Evolutionary conservation across 2,797 vertebrate species (phyloP), one percentile per base, ranked within the genome.

Genomic region (Pygocentrus nattereri): DNA sequence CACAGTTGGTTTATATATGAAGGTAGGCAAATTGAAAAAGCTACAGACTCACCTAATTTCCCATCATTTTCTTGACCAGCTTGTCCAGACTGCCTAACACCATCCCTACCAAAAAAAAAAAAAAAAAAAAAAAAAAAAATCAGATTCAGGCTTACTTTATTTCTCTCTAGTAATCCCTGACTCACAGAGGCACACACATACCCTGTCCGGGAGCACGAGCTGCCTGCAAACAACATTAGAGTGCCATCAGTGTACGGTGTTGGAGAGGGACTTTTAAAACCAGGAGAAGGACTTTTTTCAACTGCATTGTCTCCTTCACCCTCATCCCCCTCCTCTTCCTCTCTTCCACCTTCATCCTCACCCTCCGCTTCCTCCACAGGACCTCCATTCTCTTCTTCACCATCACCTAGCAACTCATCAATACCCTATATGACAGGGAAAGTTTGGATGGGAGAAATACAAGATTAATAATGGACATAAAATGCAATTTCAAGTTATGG

Each of bases 181-280:
- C 69, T 70, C 47, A 76, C 61, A 76, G 10, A 0, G 23, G 15
- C 6, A 74, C 47, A 6, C 52, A 84, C 86, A 87, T 86, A 99
- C 98, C 95, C 95, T 16, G 95, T 96, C 82, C 97, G 96, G 30
- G 96, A 98, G 86, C 93, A 94, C 78, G 96, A 99, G 91, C 89
- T 98, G 27, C 97, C 96, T 3, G 96, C 96, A 74, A 99, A 99
- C 21, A 99, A 93, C 91, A 98, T 92, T 69, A 99, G 83, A 0
- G 97, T 96, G 0, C 96, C 96, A 23, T 99, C 98, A 0, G 94
- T 92, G 79, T 94, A 92, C 0, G 90, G 91, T 8, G 85, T 85
- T 0, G 85, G 90, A 2, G 95, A 96, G 1, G 92, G 91, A 79
- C 93, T 85, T 19, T 84, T 90, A 54, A 88, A 88, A 4, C 65